These are phyloP conservation scores for Prorops nasuta DNA, from an alignment of 1,140 invertebrate genomes.

Conservation along the genomic window DNA sequence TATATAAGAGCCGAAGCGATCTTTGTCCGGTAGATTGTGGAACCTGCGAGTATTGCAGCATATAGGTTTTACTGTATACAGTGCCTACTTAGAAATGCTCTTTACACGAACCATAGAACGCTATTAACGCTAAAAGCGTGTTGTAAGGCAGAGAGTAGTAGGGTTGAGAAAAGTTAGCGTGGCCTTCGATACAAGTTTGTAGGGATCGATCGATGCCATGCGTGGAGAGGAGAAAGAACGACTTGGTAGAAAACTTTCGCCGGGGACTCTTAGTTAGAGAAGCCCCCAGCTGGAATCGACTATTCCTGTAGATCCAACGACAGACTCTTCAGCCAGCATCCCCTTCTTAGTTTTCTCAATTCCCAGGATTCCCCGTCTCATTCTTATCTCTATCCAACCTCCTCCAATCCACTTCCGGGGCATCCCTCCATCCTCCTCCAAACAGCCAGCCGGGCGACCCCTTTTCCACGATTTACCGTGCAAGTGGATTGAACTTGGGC, in stretches of 20 bases:
- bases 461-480: conserved; percentile 8
- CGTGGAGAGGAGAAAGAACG: neutral
- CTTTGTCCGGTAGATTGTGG: too few species aligned
- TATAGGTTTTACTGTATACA: too few species aligned
- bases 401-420: too few species aligned
- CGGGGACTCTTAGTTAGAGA: conserved; percentile 6
- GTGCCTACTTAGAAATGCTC: conserved; percentile 4
- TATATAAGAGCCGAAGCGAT: too few species aligned
- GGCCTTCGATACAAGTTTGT: neutral
- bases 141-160: neutral
- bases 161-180: neutral
- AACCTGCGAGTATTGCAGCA: too few species aligned
- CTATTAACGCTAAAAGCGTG: conserved; percentile 3
- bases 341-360: too few species aligned
- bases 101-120: neutral
- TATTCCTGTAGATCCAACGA: neutral
- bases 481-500: conserved; percentile 8
- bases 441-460: too few species aligned
- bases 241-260: conserved; percentile 2
- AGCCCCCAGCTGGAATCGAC: conserved; percentile 1
- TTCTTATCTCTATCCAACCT: neutral
- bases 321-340: neutral
- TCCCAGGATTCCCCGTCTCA: neutral
- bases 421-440: neutral
- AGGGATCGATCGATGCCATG: neutral